Percentiles rank a stretch among this genome's conserved stretches.
phyloP scores from a whole-genome alignment of 1,140 invertebrate genomes.

The Drosophila orena region DNA sequence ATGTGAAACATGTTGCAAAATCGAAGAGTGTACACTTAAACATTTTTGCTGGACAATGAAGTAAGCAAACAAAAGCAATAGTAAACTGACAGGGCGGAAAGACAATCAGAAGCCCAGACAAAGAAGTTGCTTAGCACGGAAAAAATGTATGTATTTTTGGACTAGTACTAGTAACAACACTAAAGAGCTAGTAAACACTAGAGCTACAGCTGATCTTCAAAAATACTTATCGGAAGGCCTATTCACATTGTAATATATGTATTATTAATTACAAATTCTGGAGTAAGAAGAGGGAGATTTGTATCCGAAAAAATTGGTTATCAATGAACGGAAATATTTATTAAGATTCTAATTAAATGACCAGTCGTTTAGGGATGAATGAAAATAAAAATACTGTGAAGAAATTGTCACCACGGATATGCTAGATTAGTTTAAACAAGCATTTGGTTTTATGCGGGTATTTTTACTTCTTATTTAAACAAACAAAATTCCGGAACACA shows the following conservation, averaged over 20 bases:
- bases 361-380: constrained; percentile 15
- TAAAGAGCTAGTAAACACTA: no score
- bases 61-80: constrained; percentile 72
- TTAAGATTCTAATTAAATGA: constrained; percentile 60
- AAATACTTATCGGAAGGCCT: no score
- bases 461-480: no score
- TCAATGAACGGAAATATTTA: constrained; percentile 77
- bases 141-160: no score
- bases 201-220: no score
- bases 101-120: constrained; percentile 6
- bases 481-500: constrained; percentile 7
- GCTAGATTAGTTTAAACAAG: constrained; percentile 53
- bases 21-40: constrained; percentile 64
- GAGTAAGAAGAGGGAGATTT: constrained; percentile 22
- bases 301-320: constrained; percentile 63
- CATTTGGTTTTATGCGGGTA: constrained; percentile 30
- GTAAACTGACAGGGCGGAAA: constrained; percentile 33
- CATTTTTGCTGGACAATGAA: constrained; percentile 67
- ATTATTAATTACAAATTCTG: no score
- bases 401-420: constrained; percentile 54
- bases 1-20: constrained; percentile 80
- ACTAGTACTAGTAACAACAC: no score
- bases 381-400: not conserved
- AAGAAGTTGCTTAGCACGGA: no score
- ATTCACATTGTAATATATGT: no score